Evolutionary conservation across 37 sponge, comb jelly and placozoan genomes (phyloP).

Genomic region (Spongia lamella): DNA sequence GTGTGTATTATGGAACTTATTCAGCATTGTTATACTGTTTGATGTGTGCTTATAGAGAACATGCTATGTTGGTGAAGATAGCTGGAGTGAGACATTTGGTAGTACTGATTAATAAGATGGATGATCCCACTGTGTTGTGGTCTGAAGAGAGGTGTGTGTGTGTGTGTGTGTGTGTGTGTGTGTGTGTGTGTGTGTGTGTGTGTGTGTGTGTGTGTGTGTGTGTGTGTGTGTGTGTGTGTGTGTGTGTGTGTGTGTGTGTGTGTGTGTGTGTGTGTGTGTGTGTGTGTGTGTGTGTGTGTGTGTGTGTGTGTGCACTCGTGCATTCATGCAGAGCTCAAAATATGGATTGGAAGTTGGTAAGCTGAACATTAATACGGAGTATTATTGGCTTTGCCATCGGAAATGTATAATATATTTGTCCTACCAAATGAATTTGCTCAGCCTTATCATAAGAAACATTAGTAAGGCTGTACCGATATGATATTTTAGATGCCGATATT

Average conservation of each 20-base stretch:
- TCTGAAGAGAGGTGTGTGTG: slow-evolving; percentile 64
- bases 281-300: no score
- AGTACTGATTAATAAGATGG: slow-evolving; percentile 98
- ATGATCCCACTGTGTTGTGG: slow-evolving; percentile 96
- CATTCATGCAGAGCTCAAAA: no score
- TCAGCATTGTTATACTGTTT: no score
- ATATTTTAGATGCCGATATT: no score
- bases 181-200: slow-evolving; percentile 24
- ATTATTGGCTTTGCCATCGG: no score
- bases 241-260: slow-evolving; percentile 13
- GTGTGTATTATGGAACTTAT: not conserved
- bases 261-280: slow-evolving; percentile 25
- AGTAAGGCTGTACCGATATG: no score
- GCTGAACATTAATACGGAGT: no score
- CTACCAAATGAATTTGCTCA: no score
- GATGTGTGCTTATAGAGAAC: slow-evolving; percentile 77
- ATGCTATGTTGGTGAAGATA: slow-evolving; percentile 97
- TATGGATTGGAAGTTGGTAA: no score
- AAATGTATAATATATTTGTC: no score
- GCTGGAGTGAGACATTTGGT: slow-evolving; percentile 97
- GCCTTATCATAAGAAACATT: no score
- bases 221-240: slow-evolving; percentile 42
- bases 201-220: slow-evolving; percentile 39
- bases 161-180: slow-evolving; percentile 56
- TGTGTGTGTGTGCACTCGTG: no score